These are phyloP conservation scores for Dipodomys ordii DNA, from an alignment of 2,113 vertebrate species.

Conservation along the genomic window DNA sequence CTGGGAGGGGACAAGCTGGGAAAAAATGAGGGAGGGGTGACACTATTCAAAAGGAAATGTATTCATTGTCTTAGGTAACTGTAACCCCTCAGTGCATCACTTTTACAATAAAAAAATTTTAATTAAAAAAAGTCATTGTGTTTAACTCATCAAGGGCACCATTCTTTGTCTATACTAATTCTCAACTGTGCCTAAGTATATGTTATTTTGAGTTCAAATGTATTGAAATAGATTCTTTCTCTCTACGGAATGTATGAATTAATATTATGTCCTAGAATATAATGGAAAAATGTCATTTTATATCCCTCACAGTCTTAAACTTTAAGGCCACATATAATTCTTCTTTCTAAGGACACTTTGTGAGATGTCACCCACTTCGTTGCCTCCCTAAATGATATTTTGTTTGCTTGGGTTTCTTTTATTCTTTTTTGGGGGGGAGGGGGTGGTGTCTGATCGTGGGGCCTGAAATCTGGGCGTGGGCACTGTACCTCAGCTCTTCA, in stretches of 20 bases:
- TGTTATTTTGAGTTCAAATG: conserved; percentile 56
- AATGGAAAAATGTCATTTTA: conserved; percentile 48
- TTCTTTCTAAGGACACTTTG: not conserved
- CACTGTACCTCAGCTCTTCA: too few relatives aligned
- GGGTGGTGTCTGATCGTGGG: too few relatives aligned
- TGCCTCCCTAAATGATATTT: not conserved
- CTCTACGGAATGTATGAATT: not conserved
- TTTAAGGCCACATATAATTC: not conserved
- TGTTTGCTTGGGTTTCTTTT: not conserved
- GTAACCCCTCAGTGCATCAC: too few relatives aligned
- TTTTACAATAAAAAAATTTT: too few relatives aligned
- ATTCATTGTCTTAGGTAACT: too few relatives aligned
- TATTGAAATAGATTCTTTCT: not conserved
- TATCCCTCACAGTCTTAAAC: not conserved
- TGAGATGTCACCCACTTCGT: not conserved
- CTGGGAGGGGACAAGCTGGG: too few relatives aligned
- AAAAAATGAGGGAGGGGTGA: too few relatives aligned
- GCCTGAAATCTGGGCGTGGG: too few relatives aligned
- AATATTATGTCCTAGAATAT: not conserved
- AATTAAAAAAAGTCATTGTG: not conserved
- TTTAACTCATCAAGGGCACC: not conserved
- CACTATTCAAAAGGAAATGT: too few relatives aligned
- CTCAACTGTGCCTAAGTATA: not conserved
- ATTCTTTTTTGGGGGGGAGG: too few relatives aligned
- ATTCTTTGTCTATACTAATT: not conserved